Evolutionary conservation across 2,797 vertebrate genomes (phyloP).

Genomic region (Micromesistius poutassou): DNA sequence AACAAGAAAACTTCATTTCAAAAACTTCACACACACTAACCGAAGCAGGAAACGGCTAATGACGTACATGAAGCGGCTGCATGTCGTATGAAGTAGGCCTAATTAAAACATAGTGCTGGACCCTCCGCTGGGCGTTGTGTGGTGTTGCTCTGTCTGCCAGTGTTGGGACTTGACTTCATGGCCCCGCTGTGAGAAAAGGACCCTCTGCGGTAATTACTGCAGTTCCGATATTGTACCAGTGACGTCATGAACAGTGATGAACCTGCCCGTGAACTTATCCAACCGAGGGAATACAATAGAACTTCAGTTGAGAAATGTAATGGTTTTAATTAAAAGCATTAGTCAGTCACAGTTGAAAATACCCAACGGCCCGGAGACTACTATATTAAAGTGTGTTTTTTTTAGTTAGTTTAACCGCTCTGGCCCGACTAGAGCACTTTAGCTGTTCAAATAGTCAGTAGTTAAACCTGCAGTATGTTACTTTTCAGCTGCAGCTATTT

Average conservation of each 20-base stretch:
- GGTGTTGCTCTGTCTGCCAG: no score
- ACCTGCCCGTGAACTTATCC: conserved; percentile 12
- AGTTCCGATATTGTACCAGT: conserved; percentile 5
- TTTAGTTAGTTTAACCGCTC: no score
- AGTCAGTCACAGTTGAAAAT: no score
- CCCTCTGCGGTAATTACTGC: conserved; percentile 26
- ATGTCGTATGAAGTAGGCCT: neutral
- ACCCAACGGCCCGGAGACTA: no score
- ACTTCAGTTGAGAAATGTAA: conserved; percentile 4
- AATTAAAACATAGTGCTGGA: conserved; percentile 27
- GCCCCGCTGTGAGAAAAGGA: neutral
- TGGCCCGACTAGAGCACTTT: no score
- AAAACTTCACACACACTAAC: neutral
- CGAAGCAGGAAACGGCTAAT: conserved; percentile 22
- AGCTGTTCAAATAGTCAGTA: no score
- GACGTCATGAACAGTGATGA: conserved; percentile 7
- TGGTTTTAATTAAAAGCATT: neutral
- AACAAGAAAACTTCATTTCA: conserved; percentile 8
- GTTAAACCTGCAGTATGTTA: no score
- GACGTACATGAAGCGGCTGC: conserved; percentile 15
- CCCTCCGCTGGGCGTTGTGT: no score
- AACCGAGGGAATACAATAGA: conserved; percentile 12
- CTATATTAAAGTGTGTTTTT: no score
- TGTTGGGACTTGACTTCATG: no score
- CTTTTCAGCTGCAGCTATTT: no score